A percentile compares a stretch with the other conserved stretches of the same genome.
Conservation (phyloP, 2,888 invertebrate species). For the Drosophila bunnanda region DNA sequence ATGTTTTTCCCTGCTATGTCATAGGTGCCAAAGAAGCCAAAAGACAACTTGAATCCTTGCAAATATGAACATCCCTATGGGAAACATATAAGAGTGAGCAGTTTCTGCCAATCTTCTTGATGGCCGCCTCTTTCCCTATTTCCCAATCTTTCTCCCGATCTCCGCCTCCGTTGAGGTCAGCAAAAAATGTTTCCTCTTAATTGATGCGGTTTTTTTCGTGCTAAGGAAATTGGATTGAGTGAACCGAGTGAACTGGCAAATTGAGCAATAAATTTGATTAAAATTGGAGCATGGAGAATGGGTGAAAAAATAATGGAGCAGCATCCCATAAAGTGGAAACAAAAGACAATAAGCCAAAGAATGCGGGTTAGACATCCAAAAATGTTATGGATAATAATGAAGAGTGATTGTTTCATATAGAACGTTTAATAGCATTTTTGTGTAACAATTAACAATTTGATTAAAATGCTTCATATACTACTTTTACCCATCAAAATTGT, state of each 20-base stretch:
- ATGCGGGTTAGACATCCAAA: background rate
- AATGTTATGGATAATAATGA: background rate
- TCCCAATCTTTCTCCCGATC: background rate
- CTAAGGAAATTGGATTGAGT: constrained; percentile 43
- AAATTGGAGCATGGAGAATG: constrained; percentile 27
- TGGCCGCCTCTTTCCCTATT: constrained; percentile 1
- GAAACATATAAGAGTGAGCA: constrained; percentile 29
- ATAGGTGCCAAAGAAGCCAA: constrained; percentile 9
- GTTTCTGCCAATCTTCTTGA: constrained; percentile 42
- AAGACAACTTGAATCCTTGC: constrained; percentile 5
- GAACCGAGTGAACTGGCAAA: constrained; percentile 46
- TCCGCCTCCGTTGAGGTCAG: constrained; percentile 27
- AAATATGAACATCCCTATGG: constrained; percentile 24
- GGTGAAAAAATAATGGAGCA: background rate
- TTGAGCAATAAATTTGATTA: constrained; percentile 52
- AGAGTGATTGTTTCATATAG: background rate
- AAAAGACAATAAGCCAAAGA: background rate
- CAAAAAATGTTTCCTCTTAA: constrained; percentile 48
- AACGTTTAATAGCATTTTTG: background rate
- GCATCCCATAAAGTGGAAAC: background rate
- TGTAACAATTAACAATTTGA: too few species aligned
- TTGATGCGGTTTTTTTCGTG: constrained; percentile 42
- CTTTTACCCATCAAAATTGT: background rate
- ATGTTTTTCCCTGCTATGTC: constrained; percentile 14
- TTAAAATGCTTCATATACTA: background rate